phyloP scores from a whole-genome alignment of 2,888 invertebrate genomes.

The Ellobium chinense region DNA sequence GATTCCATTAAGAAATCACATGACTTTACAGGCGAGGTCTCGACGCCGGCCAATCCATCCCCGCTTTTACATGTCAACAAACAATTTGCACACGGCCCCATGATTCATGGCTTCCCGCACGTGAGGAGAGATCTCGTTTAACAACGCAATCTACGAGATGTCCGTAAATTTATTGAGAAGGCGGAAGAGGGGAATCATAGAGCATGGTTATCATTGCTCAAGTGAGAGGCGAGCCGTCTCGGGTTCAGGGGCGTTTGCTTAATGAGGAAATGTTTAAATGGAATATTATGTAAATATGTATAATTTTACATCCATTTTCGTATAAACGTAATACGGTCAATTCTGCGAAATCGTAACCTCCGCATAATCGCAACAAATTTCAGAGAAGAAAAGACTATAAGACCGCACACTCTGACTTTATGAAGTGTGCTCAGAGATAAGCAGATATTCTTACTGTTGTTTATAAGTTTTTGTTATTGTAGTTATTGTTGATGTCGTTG shows the following conservation, averaged over 20 bases:
- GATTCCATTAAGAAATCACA: conserved; percentile 1
- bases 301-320: too few species aligned
- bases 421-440: too few species aligned
- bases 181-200: not conserved
- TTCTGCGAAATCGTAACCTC: too few species aligned
- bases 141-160: conserved; percentile 23
- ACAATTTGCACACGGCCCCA: conserved; percentile 35
- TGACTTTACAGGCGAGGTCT: too few species aligned
- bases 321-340: too few species aligned
- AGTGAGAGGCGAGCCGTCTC: not conserved
- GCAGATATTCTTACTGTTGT: too few species aligned
- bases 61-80: conserved; percentile 36
- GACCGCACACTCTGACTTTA: too few species aligned
- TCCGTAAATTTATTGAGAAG: conserved; percentile 20
- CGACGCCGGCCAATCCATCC: conserved; percentile 25
- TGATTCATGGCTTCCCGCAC: conserved; percentile 31
- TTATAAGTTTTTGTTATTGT: too few species aligned
- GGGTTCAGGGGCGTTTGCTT: not conserved
- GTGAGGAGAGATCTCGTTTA: conserved; percentile 6
- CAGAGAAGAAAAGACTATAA: too few species aligned
- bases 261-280: not conserved
- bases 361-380: too few species aligned
- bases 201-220: not conserved
- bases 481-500: too few species aligned
- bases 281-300: too few species aligned